These are phyloP conservation scores for Danaus plexippus DNA, from an alignment of 1,140 invertebrate species.

Conservation along the genomic window DNA sequence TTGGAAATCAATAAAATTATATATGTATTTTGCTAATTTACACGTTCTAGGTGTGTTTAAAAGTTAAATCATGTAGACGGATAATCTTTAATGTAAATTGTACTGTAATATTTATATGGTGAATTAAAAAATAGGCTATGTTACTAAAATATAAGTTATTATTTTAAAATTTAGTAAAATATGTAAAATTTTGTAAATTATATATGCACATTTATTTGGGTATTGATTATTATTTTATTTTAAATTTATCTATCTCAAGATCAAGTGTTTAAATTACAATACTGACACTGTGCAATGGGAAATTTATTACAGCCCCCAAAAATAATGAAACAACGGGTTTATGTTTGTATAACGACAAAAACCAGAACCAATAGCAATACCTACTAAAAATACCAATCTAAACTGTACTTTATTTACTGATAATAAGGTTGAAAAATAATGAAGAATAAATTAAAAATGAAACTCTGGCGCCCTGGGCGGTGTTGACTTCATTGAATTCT, in stretches of 20 bases:
- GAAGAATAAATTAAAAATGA: slow-evolving; percentile 4
- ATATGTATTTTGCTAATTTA: too few species aligned
- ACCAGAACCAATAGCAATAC: slow-evolving; percentile 47
- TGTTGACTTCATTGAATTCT: slow-evolving; percentile 42
- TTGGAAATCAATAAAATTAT: too few species aligned
- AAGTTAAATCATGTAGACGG: too few species aligned
- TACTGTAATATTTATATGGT: too few species aligned
- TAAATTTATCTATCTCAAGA: slow-evolving; percentile 28
- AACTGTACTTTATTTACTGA: slow-evolving; percentile 16
- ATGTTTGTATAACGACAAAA: slow-evolving; percentile 43
- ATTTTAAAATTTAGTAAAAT: too few species aligned
- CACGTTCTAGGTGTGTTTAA: too few species aligned
- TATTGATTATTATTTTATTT: slow-evolving; percentile 1
- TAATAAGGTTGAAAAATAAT: slow-evolving; percentile 15
- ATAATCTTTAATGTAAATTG: too few species aligned
- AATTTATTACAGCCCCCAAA: slow-evolving; percentile 57
- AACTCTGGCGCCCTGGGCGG: slow-evolving; percentile 42
- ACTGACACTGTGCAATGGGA: slow-evolving; percentile 23
- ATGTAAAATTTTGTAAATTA: too few species aligned
- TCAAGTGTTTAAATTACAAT: slow-evolving; percentile 33
- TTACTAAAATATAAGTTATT: too few species aligned
- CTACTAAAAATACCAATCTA: slow-evolving; percentile 24
- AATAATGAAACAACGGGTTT: slow-evolving; percentile 35
- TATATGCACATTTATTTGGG: too few species aligned
- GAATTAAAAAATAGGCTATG: too few species aligned